Percentiles rank a stretch among this genome's conserved stretches.
Evolutionary conservation across 2,888 invertebrate species (phyloP).

Genomic region (Yponomeuta sedellus): DNA sequence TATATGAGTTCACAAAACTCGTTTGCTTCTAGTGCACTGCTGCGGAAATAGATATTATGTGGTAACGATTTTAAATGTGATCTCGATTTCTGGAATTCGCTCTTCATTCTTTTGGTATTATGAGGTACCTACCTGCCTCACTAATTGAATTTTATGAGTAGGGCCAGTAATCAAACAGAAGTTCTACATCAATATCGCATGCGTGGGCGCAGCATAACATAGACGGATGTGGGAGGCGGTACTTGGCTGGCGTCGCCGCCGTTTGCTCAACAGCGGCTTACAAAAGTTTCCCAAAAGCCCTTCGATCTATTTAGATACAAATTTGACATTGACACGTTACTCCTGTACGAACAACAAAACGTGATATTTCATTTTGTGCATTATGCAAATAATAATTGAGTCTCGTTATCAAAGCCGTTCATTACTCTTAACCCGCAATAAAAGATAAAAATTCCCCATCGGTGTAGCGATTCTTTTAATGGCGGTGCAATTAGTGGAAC

Average conservation of each 20-base stretch:
- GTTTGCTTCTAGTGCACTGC: not conserved
- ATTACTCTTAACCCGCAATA: not conserved
- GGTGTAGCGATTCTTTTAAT: not conserved
- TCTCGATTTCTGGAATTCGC: not conserved
- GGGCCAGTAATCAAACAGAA: not conserved
- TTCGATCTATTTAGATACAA: conserved; percentile 5
- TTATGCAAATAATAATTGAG: not conserved
- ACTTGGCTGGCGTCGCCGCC: conserved; percentile 40
- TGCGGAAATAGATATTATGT: not conserved
- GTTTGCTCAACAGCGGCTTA: not conserved
- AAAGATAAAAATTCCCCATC: not conserved
- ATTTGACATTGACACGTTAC: not conserved
- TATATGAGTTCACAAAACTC: conserved; percentile 12
- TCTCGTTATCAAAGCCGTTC: not conserved
- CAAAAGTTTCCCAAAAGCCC: not conserved
- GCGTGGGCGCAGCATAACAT: conserved; percentile 45
- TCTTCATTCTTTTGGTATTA: not conserved
- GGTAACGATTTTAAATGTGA: not conserved
- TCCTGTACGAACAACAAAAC: not conserved
- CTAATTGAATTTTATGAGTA: not conserved
- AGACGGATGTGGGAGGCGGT: conserved; percentile 52
- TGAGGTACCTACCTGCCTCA: not conserved
- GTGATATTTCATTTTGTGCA: not conserved
- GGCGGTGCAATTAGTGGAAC: conserved; percentile 13
- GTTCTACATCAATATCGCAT: conserved; percentile 6